phyloP scores from a whole-genome alignment of 2,888 invertebrate species.

The Homarus gammarus region DNA sequence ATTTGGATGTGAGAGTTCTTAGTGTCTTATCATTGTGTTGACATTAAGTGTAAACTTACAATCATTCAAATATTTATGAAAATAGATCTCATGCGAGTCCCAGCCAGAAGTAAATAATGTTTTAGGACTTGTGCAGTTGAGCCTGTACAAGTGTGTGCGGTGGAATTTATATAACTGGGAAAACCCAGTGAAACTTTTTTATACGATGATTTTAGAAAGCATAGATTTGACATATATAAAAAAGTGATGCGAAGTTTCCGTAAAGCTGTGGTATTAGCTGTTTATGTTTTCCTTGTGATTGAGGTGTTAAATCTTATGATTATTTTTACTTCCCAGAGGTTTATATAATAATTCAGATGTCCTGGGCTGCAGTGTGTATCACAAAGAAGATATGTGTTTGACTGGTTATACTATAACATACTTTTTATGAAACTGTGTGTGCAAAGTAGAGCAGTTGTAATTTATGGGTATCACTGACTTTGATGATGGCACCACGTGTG shows the following conservation, averaged over 20 bases:
- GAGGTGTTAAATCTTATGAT: conserved; percentile 42
- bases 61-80: conserved; percentile 65
- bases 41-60: conserved; percentile 62
- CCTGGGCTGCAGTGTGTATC: conserved; percentile 44
- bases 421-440: conserved; percentile 16
- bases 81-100: conserved; percentile 51
- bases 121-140: conserved; percentile 28
- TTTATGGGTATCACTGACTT: not conserved
- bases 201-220: conserved; percentile 40
- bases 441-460: conserved; percentile 13
- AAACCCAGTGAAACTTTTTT: conserved; percentile 33
- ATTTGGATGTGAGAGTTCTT: conserved; percentile 68
- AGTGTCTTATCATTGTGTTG: conserved; percentile 72
- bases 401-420: conserved; percentile 3
- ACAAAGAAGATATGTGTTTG: conserved; percentile 6
- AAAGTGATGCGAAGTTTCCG: conserved; percentile 32
- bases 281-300: conserved; percentile 49
- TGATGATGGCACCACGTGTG: conserved; percentile 54
- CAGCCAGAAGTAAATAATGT: conserved; percentile 49
- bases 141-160: not conserved
- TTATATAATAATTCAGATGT: conserved; percentile 39
- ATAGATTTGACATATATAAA: conserved; percentile 36
- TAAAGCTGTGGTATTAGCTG: conserved; percentile 56
- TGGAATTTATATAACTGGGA: conserved; percentile 15
- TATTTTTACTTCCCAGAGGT: conserved; percentile 27